These are phyloP conservation scores for Heliocidaris tuberculata DNA, from an alignment of 35 echinoderm and acorn worm genomes.

Conservation along the genomic window DNA sequence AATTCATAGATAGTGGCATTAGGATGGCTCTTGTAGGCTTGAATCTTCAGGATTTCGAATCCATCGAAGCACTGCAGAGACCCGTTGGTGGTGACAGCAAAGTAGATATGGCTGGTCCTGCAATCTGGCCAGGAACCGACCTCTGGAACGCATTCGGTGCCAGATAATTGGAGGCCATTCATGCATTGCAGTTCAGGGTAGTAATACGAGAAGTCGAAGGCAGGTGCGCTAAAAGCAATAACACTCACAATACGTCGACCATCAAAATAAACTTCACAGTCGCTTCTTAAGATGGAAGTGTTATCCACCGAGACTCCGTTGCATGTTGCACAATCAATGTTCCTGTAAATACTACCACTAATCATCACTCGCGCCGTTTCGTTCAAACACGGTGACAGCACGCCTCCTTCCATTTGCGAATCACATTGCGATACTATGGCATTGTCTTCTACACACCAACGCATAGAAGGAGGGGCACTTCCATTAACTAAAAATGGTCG, in stretches of 20 bases:
- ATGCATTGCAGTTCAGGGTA: background rate
- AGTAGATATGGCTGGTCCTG: background rate
- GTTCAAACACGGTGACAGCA: background rate
- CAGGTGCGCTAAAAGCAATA: background rate
- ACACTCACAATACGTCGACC: background rate
- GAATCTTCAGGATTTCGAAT: background rate
- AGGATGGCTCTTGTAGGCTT: background rate
- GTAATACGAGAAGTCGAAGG: background rate
- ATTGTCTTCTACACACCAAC: background rate
- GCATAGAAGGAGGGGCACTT: background rate
- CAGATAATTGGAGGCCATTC: background rate
- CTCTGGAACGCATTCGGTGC: conserved; percentile 8
- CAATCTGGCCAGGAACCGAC: background rate
- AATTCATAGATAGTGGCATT: background rate
- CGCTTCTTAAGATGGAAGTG: background rate
- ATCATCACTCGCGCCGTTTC: background rate
- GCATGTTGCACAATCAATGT: background rate
- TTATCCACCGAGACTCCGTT: background rate
- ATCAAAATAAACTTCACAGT: background rate
- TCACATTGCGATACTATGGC: background rate
- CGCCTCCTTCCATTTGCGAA: background rate
- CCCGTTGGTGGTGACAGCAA: background rate
- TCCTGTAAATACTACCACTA: background rate
- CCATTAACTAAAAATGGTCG: background rate
- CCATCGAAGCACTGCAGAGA: conserved; percentile 4